These are phyloP conservation scores for Paguma larvata DNA, from an alignment of 2,797 vertebrate genomes.

Conservation along the genomic window DNA sequence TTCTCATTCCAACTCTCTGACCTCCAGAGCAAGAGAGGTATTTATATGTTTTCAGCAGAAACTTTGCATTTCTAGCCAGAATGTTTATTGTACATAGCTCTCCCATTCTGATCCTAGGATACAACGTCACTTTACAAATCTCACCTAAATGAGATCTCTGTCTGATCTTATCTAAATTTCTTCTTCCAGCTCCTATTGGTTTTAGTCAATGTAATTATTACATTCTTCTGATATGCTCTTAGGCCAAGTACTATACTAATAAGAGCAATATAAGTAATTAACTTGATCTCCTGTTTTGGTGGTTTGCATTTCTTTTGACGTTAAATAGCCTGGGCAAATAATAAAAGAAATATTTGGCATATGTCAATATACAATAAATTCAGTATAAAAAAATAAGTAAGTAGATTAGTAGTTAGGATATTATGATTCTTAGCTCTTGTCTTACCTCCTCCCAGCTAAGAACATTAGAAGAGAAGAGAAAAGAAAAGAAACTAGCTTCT, in stretches of 20 bases:
- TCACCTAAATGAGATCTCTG: background rate
- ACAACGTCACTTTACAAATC: background rate
- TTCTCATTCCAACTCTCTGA: constrained; percentile 10
- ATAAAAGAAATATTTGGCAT: background rate
- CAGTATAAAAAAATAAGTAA: background rate
- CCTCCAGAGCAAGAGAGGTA: background rate
- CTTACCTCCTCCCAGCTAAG: background rate
- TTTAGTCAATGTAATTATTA: background rate
- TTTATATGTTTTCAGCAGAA: background rate
- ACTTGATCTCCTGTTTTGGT: background rate
- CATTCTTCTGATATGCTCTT: constrained; percentile 27
- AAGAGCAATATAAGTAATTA: constrained; percentile 38
- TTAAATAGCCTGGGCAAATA: constrained; percentile 20
- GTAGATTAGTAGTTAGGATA: background rate
- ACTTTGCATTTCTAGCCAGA: background rate
- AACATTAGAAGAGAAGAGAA: background rate
- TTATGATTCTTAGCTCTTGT: background rate
- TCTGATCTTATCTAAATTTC: constrained; percentile 18
- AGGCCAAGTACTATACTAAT: background rate
- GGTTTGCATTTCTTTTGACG: background rate
- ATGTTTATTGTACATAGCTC: background rate
- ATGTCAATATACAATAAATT: background rate
- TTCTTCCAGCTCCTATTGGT: background rate
- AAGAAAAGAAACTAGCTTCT: background rate
- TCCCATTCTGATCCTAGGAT: background rate